These are phyloP conservation scores for Xylocampa areola DNA, from an alignment of 2,888 invertebrate species.

Conservation along the genomic window DNA sequence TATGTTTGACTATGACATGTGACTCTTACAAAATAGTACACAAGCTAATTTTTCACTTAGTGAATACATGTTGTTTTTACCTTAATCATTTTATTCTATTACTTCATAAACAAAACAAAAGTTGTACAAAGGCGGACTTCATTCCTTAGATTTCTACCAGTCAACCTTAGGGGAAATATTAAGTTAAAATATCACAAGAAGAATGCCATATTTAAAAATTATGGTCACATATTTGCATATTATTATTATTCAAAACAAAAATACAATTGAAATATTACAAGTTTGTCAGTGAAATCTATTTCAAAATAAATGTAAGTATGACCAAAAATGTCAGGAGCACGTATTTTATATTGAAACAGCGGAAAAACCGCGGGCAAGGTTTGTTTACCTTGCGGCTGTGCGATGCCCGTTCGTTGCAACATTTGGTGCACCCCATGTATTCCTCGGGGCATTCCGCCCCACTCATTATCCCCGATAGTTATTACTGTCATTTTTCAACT, in stretches of 20 bases:
- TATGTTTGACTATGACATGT: conserved; percentile 41
- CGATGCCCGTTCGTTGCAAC: conserved; percentile 73
- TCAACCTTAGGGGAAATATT: too few species aligned
- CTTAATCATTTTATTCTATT: too few species aligned
- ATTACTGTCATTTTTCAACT: conserved; percentile 90
- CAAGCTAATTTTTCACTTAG: background rate
- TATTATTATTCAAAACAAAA: background rate
- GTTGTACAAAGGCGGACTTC: too few species aligned
- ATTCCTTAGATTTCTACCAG: background rate
- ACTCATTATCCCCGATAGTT: conserved; percentile 89
- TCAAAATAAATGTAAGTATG: conserved; percentile 16
- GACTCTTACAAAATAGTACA: conserved; percentile 13
- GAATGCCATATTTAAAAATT: too few species aligned
- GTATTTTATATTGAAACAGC: conserved; percentile 60
- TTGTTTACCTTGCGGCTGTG: conserved; percentile 78
- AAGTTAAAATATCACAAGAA: too few species aligned
- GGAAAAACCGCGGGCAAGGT: conserved; percentile 62
- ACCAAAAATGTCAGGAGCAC: conserved; percentile 48
- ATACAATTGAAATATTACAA: background rate
- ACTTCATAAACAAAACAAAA: too few species aligned
- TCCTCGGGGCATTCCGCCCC: conserved; percentile 87
- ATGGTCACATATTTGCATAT: too few species aligned
- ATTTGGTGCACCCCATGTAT: conserved; percentile 87
- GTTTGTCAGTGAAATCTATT: conserved; percentile 15
- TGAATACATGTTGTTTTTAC: too few species aligned